phyloP scores from a whole-genome alignment of 2,113 vertebrate genomes.

The Charadrius vociferus region DNA sequence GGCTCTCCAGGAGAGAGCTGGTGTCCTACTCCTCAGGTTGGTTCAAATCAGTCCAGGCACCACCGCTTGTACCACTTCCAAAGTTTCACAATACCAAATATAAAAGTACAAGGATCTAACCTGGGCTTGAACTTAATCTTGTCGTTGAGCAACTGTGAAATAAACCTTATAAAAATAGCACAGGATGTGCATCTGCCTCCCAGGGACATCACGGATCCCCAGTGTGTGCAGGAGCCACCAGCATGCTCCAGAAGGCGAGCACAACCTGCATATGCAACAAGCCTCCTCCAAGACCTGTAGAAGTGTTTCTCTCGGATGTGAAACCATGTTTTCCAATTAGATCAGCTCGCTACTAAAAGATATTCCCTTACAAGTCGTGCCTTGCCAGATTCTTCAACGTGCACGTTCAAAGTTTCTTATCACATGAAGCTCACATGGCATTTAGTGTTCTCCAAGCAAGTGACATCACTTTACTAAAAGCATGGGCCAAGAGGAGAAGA shows the following conservation, averaged over 20 bases:
- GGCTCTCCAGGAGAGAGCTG: not conserved
- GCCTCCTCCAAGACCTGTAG: not conserved
- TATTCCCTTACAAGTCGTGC: not conserved
- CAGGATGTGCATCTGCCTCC: not conserved
- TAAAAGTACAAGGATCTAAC: not conserved
- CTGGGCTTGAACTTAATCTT: not conserved
- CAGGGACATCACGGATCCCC: not conserved
- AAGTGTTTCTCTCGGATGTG: not conserved
- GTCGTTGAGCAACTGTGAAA: not conserved
- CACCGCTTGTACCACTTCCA: not conserved
- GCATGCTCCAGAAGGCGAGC: not conserved
- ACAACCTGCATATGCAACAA: rapidly evolving
- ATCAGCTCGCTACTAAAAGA: not conserved
- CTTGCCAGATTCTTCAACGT: not conserved
- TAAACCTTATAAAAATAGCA: not conserved
- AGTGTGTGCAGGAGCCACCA: not conserved
- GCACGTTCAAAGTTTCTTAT: not conserved
- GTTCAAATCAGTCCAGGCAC: not conserved
- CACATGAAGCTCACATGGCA: not conserved
- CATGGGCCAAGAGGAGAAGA: not conserved
- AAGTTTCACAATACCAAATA: not conserved
- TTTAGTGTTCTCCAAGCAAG: not conserved
- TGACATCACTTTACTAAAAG: not conserved
- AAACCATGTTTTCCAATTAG: not conserved
- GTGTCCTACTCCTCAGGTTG: not conserved